Conservation (phyloP, 1,140 invertebrate genomes). For the Trinorchestia longiramus region DNA sequence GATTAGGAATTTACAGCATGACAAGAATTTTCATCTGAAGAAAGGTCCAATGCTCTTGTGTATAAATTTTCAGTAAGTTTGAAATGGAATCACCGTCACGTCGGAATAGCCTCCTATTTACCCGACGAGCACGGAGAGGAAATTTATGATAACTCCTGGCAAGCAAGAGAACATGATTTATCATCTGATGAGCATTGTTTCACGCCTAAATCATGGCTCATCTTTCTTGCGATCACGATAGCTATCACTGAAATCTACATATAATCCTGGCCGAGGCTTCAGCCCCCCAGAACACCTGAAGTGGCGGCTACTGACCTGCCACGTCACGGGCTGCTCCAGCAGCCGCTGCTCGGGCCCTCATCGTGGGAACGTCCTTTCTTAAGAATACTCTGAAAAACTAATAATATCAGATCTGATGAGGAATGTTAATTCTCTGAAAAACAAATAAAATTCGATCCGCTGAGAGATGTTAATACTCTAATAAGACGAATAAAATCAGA, state of each 20-base stretch:
- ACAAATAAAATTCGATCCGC: neutral
- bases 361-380: neutral
- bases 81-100: neutral
- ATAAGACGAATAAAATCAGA: too few relatives aligned
- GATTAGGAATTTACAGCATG: neutral
- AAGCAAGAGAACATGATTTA: neutral
- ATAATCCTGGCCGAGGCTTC: constrained; percentile 1
- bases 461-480: neutral
- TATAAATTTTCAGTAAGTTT: neutral
- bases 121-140: neutral
- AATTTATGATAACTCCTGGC: neutral
- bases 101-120: neutral
- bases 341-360: neutral
- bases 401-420: neutral
- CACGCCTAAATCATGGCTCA: constrained; percentile 3
- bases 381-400: neutral
- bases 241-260: constrained; percentile 41
- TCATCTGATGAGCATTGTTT: neutral
- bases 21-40: neutral
- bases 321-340: neutral
- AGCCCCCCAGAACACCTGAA: neutral
- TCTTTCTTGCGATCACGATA: constrained; percentile 10
- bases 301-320: constrained; percentile 11
- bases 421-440: neutral
- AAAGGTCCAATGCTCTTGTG: neutral